Evolutionary conservation across 2,797 vertebrate species (phyloP), one percentile per base, ranked within the genome.

Genomic region (Bovichtus variegatus): DNA sequence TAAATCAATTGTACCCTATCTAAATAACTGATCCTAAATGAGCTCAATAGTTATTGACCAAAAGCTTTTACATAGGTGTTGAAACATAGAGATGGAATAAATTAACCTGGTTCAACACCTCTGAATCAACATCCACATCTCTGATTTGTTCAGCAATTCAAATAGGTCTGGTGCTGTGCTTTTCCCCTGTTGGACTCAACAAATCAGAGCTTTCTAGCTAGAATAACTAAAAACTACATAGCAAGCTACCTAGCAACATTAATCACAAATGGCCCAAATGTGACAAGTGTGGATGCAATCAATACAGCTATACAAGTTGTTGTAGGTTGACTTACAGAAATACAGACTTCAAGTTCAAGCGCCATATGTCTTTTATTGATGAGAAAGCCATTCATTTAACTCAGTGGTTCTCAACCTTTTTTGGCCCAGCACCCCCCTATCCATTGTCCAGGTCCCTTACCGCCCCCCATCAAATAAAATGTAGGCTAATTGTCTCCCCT

Each of bases 1-100:
- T 72, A 54, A 81, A 88, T 83, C 78, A 78, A 79, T 74, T 57
- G 46, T 57, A 77, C 23, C 25, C 15, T 55, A 54, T 74, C 60
- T 72, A 38, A 41, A 46, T 46, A 55, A 66, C 18, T 5, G 54
- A 78, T 65, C 71, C 47, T 21, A 38, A 54, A 38, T 36, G 27
- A 59, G 46, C 18, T 70, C 64, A 72, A 71, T 79, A 70, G 16
- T 61, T 77, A 87, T 63, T 55, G 81, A 70, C 12, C 7, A 75
- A 71, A 57, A 72, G 46, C 54, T 79, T 40, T 77, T 59, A 67
- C 34, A 55, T 68, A 40, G 3, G 19, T n/a, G 36, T 55, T 64
- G 65, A 71, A 61, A 69, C 25, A 41, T 29, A 40, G 10, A 43
- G 11, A 70, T 41, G 6, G 29, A 71, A 75, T 21, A 75, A 67